phyloP scores from a whole-genome alignment of 1,140 invertebrate species.

The Listronotus bonariensis region DNA sequence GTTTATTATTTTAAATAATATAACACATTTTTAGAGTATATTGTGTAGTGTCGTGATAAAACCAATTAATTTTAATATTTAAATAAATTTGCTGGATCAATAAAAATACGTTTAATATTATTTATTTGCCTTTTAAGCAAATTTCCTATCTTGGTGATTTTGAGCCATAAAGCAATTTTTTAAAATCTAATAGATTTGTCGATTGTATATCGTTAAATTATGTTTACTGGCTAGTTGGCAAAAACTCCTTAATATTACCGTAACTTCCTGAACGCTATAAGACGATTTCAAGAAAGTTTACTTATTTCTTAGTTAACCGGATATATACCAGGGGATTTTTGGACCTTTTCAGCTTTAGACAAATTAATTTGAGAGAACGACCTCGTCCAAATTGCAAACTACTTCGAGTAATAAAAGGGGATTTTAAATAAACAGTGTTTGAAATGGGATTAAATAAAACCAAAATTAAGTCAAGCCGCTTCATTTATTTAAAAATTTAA shows the following conservation, averaged over 20 bases:
- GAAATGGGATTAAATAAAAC: constrained; percentile 23
- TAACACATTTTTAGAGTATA: too few species aligned
- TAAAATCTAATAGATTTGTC: too few species aligned
- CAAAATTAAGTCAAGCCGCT: constrained; percentile 7
- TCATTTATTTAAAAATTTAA: not conserved
- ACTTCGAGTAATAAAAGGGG: constrained; percentile 22
- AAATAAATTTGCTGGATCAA: too few species aligned
- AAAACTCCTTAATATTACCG: not conserved
- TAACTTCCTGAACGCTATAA: not conserved
- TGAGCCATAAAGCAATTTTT: too few species aligned
- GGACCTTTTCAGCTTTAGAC: constrained; percentile 16
- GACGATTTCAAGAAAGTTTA: constrained; percentile 1
- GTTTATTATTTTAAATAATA: too few species aligned
- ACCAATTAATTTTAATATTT: too few species aligned
- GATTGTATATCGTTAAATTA: too few species aligned
- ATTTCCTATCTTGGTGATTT: too few species aligned
- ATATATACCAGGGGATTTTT: constrained; percentile 7
- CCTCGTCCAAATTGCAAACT: constrained; percentile 17
- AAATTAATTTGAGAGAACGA: constrained; percentile 22
- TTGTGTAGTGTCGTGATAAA: too few species aligned
- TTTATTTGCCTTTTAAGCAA: too few species aligned
- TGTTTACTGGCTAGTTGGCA: too few species aligned
- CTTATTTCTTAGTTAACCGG: not conserved
- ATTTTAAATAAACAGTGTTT: constrained; percentile 8
- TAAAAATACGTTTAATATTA: too few species aligned